phyloP scores from a whole-genome alignment of 2,888 invertebrate species.

The Chrysolina oricalcia region DNA sequence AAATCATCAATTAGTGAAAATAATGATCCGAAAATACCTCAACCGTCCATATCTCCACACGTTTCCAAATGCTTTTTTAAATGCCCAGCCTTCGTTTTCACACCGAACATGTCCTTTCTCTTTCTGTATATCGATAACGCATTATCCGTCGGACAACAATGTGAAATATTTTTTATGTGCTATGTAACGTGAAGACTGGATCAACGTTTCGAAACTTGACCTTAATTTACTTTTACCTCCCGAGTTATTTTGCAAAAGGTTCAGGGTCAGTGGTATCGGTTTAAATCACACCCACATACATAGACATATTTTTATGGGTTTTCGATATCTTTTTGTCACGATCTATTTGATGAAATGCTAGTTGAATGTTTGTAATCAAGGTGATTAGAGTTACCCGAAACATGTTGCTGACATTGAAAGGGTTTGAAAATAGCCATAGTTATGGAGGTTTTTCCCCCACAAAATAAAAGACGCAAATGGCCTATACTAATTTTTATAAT shows the following conservation, averaged over 20 bases:
- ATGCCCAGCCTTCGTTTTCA: conserved; percentile 3
- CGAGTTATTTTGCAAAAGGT: conserved; percentile 5
- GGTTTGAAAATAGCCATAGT: too few species aligned
- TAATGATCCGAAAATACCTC: neutral
- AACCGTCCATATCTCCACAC: neutral
- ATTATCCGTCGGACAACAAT: neutral
- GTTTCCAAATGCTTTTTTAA: conserved; percentile 1
- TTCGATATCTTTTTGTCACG: neutral
- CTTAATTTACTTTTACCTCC: conserved; percentile 8
- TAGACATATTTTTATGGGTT: neutral
- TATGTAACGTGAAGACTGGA: conserved; percentile 4
- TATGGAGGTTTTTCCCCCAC: too few species aligned
- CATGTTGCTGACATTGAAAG: too few species aligned
- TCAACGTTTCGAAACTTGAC: neutral
- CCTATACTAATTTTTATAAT: too few species aligned
- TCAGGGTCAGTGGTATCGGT: conserved; percentile 6
- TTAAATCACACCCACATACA: conserved; percentile 20
- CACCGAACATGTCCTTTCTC: conserved; percentile 2
- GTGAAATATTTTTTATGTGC: neutral
- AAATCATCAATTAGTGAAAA: conserved; percentile 11
- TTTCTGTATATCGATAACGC: neutral
- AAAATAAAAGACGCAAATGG: too few species aligned
- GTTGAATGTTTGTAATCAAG: neutral
- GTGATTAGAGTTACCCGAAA: too few species aligned
- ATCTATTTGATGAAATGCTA: neutral